phyloP scores from a whole-genome alignment of 2,113 vertebrate genomes.

The Corythaixoides concolor region DNA sequence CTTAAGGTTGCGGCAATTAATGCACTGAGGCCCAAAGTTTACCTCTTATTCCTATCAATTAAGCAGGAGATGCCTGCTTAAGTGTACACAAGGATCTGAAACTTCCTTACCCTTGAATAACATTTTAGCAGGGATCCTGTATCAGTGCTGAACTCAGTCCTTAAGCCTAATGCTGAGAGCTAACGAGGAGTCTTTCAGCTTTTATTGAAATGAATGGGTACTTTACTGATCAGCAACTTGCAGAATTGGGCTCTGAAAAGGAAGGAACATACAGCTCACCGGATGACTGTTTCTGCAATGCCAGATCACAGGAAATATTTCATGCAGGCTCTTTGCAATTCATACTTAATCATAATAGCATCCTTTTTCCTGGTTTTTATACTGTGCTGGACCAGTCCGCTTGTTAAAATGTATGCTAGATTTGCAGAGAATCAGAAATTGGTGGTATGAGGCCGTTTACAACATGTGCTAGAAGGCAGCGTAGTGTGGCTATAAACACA shows the following conservation, averaged over 20 bases:
- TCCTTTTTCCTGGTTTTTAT: neutral
- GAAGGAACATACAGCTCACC: neutral
- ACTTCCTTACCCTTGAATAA: neutral
- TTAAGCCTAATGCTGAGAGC: neutral
- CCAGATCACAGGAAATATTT: constrained; percentile 28
- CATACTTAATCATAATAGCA: neutral
- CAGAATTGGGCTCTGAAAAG: neutral
- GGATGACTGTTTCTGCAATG: neutral
- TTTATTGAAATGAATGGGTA: neutral
- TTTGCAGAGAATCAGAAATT: neutral
- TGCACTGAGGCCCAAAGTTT: too few species aligned
- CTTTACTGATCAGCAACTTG: neutral
- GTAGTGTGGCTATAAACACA: neutral
- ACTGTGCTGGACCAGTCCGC: neutral
- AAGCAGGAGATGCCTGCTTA: neutral
- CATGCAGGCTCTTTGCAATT: neutral
- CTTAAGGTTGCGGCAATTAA: neutral
- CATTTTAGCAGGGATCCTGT: neutral
- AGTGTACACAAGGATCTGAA: neutral
- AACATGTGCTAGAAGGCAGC: neutral
- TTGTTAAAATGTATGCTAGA: neutral
- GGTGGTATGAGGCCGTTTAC: neutral
- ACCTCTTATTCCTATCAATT: neutral
- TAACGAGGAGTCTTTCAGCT: neutral
- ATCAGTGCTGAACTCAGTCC: neutral